Conservation (phyloP, 1,140 invertebrate species). For the Neodiprion lecontei region DNA sequence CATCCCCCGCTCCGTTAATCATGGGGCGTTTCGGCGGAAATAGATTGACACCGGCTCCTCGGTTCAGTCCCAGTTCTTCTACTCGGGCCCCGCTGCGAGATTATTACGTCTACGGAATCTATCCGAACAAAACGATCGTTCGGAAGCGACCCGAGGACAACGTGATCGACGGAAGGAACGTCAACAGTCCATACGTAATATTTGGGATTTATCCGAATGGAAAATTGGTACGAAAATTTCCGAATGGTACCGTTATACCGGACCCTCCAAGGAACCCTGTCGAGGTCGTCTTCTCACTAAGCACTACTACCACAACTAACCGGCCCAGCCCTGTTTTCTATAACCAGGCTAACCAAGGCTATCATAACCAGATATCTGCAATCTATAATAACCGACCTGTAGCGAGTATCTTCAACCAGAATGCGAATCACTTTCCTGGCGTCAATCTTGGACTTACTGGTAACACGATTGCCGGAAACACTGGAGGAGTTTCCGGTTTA, state of each 20-base stretch:
- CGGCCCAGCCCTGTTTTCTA: slow-evolving; percentile 42
- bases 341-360: slow-evolving; percentile 51
- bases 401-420: slow-evolving; percentile 39
- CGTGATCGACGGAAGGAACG: slow-evolving; percentile 68
- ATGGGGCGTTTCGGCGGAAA: slow-evolving; percentile 53
- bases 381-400: slow-evolving; percentile 50
- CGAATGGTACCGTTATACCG: slow-evolving; percentile 76
- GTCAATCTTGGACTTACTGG: slow-evolving; percentile 52
- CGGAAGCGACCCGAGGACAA: slow-evolving; percentile 74
- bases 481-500: slow-evolving; percentile 44
- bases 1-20: slow-evolving; percentile 38
- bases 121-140: slow-evolving; percentile 77
- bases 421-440: slow-evolving; percentile 30
- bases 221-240: slow-evolving; percentile 74
- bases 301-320: slow-evolving; percentile 57
- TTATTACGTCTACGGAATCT: slow-evolving; percentile 74
- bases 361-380: slow-evolving; percentile 41
- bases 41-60: slow-evolving; percentile 50
- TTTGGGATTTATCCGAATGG: slow-evolving; percentile 77
- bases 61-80: slow-evolving; percentile 52
- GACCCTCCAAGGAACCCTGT: slow-evolving; percentile 65
- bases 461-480: slow-evolving; percentile 49
- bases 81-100: slow-evolving; percentile 66
- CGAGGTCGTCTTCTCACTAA: slow-evolving; percentile 59
- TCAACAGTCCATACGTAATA: slow-evolving; percentile 73